Evolutionary conservation across 2,113 vertebrate species (phyloP).

Genomic region (Gopherus evgoodei): DNA sequence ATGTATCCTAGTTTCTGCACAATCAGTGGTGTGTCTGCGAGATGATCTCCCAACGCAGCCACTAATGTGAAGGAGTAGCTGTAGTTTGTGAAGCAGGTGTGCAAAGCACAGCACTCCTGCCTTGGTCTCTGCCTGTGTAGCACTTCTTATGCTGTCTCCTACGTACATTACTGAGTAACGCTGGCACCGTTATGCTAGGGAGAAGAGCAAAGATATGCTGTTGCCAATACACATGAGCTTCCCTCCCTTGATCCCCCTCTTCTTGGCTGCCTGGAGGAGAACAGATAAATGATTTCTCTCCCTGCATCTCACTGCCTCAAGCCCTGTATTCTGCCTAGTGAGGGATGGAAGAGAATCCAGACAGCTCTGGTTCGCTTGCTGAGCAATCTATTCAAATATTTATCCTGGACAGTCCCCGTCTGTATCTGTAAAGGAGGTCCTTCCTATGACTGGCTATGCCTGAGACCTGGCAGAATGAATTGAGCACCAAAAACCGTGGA

Average conservation of each 20-base stretch:
- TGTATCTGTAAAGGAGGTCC: accelerated
- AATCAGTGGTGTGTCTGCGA: not conserved
- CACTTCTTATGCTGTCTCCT: not conserved
- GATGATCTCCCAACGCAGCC: not conserved
- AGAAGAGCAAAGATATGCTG: not conserved
- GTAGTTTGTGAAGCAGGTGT: not conserved
- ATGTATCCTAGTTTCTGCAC: not conserved
- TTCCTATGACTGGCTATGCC: not conserved
- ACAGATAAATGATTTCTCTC: not conserved
- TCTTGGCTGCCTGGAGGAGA: not conserved
- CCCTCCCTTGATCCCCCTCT: accelerated
- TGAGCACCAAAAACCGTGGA: not conserved
- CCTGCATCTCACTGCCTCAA: not conserved
- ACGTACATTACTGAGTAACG: not conserved
- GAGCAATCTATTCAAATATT: not conserved
- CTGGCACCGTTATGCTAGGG: not conserved
- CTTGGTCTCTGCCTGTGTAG: not conserved
- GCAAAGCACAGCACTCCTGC: not conserved
- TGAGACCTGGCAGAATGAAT: not conserved
- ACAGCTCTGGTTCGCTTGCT: not conserved
- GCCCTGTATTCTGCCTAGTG: not conserved
- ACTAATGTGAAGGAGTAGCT: not conserved
- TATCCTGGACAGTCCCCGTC: not conserved
- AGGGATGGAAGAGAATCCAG: not conserved
- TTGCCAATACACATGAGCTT: not conserved